Percentiles rank a stretch among this genome's conserved stretches.
Conservation (phyloP, 2,888 invertebrate species). For the Tholera decimalis region DNA sequence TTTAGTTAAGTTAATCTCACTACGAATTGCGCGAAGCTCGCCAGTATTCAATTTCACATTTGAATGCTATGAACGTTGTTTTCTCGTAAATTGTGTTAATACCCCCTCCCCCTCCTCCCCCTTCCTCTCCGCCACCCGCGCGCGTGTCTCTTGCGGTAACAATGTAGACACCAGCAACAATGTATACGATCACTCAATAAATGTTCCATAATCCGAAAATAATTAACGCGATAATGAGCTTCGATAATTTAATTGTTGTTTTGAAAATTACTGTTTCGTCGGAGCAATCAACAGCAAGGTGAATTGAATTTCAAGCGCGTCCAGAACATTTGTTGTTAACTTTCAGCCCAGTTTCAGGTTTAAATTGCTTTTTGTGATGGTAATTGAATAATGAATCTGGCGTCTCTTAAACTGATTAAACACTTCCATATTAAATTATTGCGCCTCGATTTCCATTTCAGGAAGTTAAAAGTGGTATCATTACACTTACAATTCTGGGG, state of each 20-base stretch:
- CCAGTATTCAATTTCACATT: constrained; percentile 82
- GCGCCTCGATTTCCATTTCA: constrained; percentile 14
- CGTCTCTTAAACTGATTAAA: constrained; percentile 23
- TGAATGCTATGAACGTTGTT: constrained; percentile 78
- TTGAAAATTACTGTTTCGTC: constrained; percentile 30
- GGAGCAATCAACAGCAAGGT: constrained; percentile 11
- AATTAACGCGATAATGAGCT: constrained; percentile 74
- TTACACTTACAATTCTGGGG: constrained; percentile 20
- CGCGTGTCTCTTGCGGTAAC: constrained; percentile 61
- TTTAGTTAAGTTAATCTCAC: constrained; percentile 82
- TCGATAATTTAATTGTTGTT: constrained; percentile 69
- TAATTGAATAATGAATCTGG: constrained; percentile 42
- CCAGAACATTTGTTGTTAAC: constrained; percentile 41
- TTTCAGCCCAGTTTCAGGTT: constrained; percentile 52
- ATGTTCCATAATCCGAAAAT: constrained; percentile 72
- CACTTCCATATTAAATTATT: constrained; percentile 11
- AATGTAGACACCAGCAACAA: constrained; percentile 52
- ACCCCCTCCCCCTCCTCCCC: constrained; percentile 44
- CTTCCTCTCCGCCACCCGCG: constrained; percentile 40
- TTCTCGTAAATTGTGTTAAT: constrained; percentile 77
- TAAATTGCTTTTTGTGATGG: constrained; percentile 37
- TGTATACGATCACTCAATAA: constrained; percentile 68
- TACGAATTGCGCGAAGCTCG: constrained; percentile 75
- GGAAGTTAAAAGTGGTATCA: constrained; percentile 13
- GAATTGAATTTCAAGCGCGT: constrained; percentile 30